Base-by-base conservation (phyloP, 2,888 invertebrate species). In the Antheraea assamensis region DNA sequence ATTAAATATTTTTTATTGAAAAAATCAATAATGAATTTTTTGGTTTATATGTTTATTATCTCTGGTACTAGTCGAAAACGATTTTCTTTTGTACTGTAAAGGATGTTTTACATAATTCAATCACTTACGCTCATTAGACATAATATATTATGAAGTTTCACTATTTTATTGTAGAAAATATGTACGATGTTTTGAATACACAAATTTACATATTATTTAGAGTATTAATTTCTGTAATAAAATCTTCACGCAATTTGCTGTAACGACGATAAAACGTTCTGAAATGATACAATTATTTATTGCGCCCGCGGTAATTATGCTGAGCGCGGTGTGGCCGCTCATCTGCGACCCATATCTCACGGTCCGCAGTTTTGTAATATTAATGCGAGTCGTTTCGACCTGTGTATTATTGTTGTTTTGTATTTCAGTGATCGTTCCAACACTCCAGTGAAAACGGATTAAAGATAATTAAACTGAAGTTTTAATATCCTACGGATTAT, bases 291-390 rank as follows among this genome's bases (percentile, higher is more conserved):
- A 91, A 93, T 93, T 92, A 92, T 88, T 80, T 85, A 84, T 93
- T 92, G 92, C 92, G 89, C 86, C 84, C 80, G 83, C 82, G 86
- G 86, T 91, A 92, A 92, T 92, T 91, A 87, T 87, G 79, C 58
- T 24, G 24, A 79, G 79, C 52, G 79, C 78, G 74, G 76, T 74
- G 87, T 89, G 87, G 84, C 85, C 86, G 88, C 87, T 85, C 91
- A 88, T 90, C 91, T 87, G 89, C 90, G 93, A 90, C 93, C 93
- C 90, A 93, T 93, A 93, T 94, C 93, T 93, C 93, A 92, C 92
- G 93, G 87, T 83, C 85, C 81, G 88, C 85, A 81, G 88, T 93
- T 91, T 91, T 90, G 92, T 88, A 92, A 92, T 89, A 86, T 85
- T 90, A 89, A 90, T 89, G 83, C 85, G 75, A 75, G 74, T 73